A percentile compares a stretch with the other conserved stretches of the same genome.
Evolutionary conservation across 2,113 vertebrate species (phyloP).

Genomic region (Corynorhinus townsendii): DNA sequence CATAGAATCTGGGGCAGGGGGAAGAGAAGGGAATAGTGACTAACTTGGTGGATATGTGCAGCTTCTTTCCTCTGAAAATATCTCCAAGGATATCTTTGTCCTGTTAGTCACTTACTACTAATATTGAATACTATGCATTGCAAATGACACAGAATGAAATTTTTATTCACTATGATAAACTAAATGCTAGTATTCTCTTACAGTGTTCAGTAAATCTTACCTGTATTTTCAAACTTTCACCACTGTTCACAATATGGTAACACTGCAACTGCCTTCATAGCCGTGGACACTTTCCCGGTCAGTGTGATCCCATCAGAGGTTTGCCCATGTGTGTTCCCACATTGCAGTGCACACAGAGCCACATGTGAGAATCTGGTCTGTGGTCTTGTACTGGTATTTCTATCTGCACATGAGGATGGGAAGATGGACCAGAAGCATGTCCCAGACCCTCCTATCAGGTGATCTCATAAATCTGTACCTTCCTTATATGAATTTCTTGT

Average conservation of each 20-base stretch:
- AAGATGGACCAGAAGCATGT: neutral
- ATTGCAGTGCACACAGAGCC: accelerated
- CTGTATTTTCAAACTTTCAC: neutral
- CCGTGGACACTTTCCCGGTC: too few species aligned
- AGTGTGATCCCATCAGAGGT: neutral
- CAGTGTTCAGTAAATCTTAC: neutral
- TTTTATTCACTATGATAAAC: neutral
- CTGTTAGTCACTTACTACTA: neutral
- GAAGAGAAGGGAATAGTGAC: too few species aligned
- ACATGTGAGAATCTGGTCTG: accelerated
- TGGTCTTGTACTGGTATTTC: accelerated
- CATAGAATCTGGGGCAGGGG: too few species aligned
- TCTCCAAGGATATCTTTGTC: neutral
- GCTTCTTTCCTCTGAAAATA: neutral
- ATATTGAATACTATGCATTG: neutral
- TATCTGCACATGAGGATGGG: neutral
- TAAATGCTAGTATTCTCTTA: neutral
- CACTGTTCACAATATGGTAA: neutral
- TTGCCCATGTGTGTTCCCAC: accelerated
- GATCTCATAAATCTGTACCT: neutral
- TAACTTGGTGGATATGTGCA: neutral
- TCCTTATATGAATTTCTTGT: neutral
- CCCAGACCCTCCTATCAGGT: neutral
- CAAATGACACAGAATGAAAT: neutral
- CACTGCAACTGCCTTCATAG: neutral